Evolutionary conservation across 2,797 vertebrate species (phyloP), one percentile per base, ranked within the genome.

Genomic region (Anniella stebbinsi): DNA sequence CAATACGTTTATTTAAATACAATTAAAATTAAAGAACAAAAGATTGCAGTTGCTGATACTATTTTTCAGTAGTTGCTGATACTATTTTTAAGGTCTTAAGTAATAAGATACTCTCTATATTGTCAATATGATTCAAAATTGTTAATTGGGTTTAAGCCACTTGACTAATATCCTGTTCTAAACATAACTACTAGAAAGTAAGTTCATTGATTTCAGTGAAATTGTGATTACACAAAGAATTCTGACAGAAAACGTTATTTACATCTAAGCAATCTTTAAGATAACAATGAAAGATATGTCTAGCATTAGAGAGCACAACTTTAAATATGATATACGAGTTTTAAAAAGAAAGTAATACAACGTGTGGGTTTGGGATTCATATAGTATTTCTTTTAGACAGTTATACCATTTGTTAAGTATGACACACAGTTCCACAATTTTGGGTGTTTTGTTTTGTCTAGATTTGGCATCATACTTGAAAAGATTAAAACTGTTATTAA

Each of bases 401-500:
- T 90, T 63, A 48, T 88, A 86, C 51, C 78, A 87, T 21, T 69
- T 0, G 0, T 89, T 0, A 93, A 87, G 23, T 80, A 38, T 91
- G 69, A 23, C 57, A 60, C 36, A 57, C 88, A 88, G 90, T 91
- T 80, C 30, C 45, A 80, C 18, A 69, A 60, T 23, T 0, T 48
- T 0, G 73, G 86, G 41, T 67, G 85, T 63, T 63, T 63, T 23
- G 92, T 54, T 90, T 87, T 80, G 89, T 93, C 93, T 94, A 99
- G 99, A 95, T 99, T 99, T 95, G 97, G 96, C 93, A 95, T 97
- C 87, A 98, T 99, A 93, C 97, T 99, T 89, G 98, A 98, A 92
- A 98, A 99, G 96, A 99, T 99, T 97, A 98, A 98, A 96, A 98
- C 97, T 1, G 98, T 99, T 45, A 98, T 99, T 93, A 99, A 99